Conservation (phyloP, 2,888 invertebrate genomes). For the Harpagoxenus sublaevis region DNA sequence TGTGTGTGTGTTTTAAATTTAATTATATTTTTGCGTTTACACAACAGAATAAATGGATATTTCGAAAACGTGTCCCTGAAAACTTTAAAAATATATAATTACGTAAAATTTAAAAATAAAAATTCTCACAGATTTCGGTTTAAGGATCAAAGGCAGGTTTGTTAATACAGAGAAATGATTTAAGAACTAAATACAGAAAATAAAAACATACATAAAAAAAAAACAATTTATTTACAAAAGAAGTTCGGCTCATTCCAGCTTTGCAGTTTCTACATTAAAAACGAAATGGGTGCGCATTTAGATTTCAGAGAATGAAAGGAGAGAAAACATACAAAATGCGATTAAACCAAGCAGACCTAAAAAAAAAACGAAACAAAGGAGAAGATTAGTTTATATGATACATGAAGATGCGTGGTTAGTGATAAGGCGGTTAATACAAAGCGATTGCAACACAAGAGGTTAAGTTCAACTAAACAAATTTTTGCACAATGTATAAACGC, state of each 20-base stretch:
- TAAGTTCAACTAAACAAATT: neutral
- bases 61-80: neutral
- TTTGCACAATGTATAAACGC: neutral
- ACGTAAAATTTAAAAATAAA: neutral
- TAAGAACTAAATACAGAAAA: neutral
- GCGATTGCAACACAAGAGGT: neutral
- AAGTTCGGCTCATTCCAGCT: neutral
- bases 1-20: no score
- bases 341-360: neutral
- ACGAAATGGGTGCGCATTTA: neutral
- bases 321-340: neutral
- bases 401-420: neutral
- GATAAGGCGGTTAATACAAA: neutral
- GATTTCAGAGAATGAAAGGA: neutral
- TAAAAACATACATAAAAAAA: neutral
- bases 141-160: neutral
- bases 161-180: neutral
- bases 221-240: constrained; percentile 12
- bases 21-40: neutral
- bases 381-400: neutral
- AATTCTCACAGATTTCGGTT: neutral
- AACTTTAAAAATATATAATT: neutral
- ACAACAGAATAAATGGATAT: neutral
- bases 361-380: no score
- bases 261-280: neutral